A percentile compares a stretch with the other conserved stretches of the same genome.
Evolutionary conservation across 1,140 invertebrate species (phyloP).

Genomic region (Drosophila nigrodunni): DNA sequence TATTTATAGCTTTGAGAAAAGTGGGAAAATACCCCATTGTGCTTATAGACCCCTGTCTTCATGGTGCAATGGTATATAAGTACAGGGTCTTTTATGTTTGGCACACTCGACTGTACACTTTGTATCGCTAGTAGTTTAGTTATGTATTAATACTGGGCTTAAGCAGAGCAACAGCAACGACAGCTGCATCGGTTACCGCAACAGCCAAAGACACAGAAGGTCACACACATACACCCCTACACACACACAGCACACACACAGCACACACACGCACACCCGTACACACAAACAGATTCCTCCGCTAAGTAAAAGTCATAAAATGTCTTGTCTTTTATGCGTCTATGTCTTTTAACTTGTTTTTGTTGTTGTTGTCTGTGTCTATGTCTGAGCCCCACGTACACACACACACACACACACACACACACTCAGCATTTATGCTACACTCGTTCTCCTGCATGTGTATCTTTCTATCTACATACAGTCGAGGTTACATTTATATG

Average conservation of each 20-base stretch:
- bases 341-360: constrained; percentile 6
- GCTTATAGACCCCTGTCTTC: too few relatives aligned
- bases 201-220: constrained; percentile 74
- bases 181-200: constrained; percentile 25
- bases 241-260: background rate
- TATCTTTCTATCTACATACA: background rate
- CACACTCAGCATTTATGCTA: constrained; percentile 5
- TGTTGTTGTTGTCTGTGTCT: constrained; percentile 27
- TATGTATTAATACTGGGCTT: constrained; percentile 1
- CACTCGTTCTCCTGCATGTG: constrained; percentile 3
- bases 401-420: constrained; percentile 1
- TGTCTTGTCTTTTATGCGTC: constrained; percentile 43
- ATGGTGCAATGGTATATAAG: too few relatives aligned
- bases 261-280: constrained; percentile 1
- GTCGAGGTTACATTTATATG: too few relatives aligned
- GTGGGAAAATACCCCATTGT: too few relatives aligned
- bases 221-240: constrained; percentile 44
- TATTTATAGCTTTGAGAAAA: too few relatives aligned
- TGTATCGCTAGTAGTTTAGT: background rate
- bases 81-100: too few relatives aligned
- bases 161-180: constrained; percentile 14
- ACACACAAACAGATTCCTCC: constrained; percentile 2
- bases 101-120: too few relatives aligned
- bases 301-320: constrained; percentile 48
- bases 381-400: constrained; percentile 23